A percentile compares a stretch with the other conserved stretches of the same genome.
Evolutionary conservation across 2,888 invertebrate species (phyloP).

Genomic region (Magallana nippona): DNA sequence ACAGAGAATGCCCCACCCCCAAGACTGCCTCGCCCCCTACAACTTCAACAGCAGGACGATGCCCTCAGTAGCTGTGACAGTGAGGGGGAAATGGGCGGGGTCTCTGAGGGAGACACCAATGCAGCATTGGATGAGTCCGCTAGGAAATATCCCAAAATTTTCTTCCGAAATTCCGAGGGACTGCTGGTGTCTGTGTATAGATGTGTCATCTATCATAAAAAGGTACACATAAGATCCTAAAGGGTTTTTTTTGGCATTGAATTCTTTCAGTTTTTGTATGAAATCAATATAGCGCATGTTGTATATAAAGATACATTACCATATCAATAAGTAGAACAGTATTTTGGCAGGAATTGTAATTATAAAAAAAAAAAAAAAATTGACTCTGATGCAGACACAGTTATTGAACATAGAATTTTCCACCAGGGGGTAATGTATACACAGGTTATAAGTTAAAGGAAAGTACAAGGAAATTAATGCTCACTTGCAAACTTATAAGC

Average conservation of each 20-base stretch:
- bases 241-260: not conserved
- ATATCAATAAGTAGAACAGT: no score
- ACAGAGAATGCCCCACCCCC: slow-evolving; percentile 51
- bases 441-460: no score
- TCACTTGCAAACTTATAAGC: no score
- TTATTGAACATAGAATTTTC: no score
- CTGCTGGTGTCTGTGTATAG: slow-evolving; percentile 88
- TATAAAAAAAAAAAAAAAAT: no score
- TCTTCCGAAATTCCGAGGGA: slow-evolving; percentile 86
- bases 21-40: slow-evolving; percentile 13
- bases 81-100: slow-evolving; percentile 57
- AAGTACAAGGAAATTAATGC: no score
- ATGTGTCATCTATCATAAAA: slow-evolving; percentile 87
- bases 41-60: slow-evolving; percentile 38
- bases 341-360: no score
- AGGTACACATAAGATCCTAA: slow-evolving; percentile 70
- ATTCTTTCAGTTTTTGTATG: no score
- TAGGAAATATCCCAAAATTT: slow-evolving; percentile 84
- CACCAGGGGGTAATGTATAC: no score
- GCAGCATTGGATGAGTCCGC: slow-evolving; percentile 54
- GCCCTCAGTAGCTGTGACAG: slow-evolving; percentile 63
- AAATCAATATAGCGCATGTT: no score
- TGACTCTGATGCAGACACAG: no score
- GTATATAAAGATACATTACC: no score
- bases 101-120: not conserved